Percentiles rank a stretch among this genome's conserved stretches.
Evolutionary conservation across 2,888 invertebrate species (phyloP).

Genomic region (Apotomis betuletana): DNA sequence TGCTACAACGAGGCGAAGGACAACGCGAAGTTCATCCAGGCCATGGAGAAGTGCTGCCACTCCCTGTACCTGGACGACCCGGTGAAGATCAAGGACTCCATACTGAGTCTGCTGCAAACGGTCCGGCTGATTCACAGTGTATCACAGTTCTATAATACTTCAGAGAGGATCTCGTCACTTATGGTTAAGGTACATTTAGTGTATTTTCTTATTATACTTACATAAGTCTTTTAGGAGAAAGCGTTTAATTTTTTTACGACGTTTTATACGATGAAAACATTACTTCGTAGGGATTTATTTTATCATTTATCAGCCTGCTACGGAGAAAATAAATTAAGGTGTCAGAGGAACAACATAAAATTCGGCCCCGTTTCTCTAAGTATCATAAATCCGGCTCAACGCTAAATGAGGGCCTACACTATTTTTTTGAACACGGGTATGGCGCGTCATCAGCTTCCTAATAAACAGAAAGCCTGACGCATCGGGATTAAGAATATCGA

Average conservation of each 20-base stretch:
- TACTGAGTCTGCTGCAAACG: conserved; percentile 94
- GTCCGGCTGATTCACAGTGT: conserved; percentile 96
- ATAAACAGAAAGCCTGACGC: conserved; percentile 16
- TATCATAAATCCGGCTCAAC: conserved; percentile 23
- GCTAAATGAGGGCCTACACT: conserved; percentile 7
- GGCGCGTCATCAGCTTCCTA: conserved; percentile 20
- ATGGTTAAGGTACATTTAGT: conserved; percentile 90
- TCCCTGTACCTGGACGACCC: conserved; percentile 96
- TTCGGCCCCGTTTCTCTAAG: conserved; percentile 1
- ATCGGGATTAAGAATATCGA: conserved; percentile 6
- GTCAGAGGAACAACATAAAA: not conserved
- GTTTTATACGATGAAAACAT: no score
- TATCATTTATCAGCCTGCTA: not conserved
- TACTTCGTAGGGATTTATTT: no score
- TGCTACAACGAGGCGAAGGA: conserved; percentile 98
- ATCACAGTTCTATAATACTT: conserved; percentile 97
- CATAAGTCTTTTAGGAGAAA: no score
- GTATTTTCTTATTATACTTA: no score
- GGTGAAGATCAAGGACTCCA: conserved; percentile 95
- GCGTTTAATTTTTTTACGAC: no score
- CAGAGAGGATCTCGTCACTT: conserved; percentile 96
- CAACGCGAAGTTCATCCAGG: conserved; percentile 95
- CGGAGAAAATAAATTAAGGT: conserved; percentile 3
- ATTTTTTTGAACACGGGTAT: conserved; percentile 11
- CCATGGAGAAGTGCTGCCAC: conserved; percentile 97